Evolutionary conservation across 1,140 invertebrate genomes (phyloP).

Genomic region (Calycopis cecrops): DNA sequence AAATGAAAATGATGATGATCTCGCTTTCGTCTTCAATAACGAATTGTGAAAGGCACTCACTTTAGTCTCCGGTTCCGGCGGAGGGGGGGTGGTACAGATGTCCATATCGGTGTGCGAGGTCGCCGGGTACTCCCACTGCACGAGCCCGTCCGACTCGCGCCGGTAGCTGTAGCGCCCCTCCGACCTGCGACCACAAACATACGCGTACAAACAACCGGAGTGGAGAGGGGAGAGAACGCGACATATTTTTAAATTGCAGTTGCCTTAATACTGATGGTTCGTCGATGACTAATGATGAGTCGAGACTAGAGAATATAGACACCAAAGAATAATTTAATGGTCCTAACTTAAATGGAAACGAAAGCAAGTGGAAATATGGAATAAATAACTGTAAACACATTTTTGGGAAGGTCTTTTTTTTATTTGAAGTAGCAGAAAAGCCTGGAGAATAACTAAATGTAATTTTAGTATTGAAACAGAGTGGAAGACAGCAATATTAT

Average conservation of each 20-base stretch:
- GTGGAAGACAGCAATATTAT: no score
- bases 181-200: slow-evolving; percentile 48
- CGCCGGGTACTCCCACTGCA: slow-evolving; percentile 67
- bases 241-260: slow-evolving; percentile 4
- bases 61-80: slow-evolving; percentile 2
- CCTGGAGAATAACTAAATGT: no score
- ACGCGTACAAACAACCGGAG: slow-evolving; percentile 29
- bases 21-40: no score
- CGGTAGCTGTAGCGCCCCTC: slow-evolving; percentile 68
- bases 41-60: not conserved
- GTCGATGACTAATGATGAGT: not conserved
- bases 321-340: no score
- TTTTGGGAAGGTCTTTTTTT: no score
- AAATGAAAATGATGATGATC: no score
- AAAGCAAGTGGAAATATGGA: no score
- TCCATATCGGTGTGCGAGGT: slow-evolving; percentile 62
- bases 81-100: slow-evolving; percentile 53
- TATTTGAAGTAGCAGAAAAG: no score
- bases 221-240: slow-evolving; percentile 11
- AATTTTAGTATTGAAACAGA: no score
- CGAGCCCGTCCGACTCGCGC: slow-evolving; percentile 57
- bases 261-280: slow-evolving; percentile 10
- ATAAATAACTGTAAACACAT: no score
- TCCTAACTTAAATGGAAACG: no score
- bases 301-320: not conserved